These are phyloP conservation scores for Rhyacophila brunnea DNA, from an alignment of 1,140 invertebrate species.

Conservation along the genomic window DNA sequence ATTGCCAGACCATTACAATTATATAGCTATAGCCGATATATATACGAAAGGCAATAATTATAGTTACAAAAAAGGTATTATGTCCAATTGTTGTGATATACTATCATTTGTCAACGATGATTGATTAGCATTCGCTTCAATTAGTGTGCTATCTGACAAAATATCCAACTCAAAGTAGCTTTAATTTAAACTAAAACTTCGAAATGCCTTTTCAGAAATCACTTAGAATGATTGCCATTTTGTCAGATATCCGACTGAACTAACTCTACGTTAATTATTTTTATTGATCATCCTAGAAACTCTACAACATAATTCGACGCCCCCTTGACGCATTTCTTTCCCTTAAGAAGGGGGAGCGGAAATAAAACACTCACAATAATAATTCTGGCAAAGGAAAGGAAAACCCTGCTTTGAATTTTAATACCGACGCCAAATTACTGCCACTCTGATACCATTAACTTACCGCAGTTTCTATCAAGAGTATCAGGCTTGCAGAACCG, in stretches of 20 bases:
- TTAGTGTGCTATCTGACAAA: too few relatives aligned
- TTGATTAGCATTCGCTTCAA: too few relatives aligned
- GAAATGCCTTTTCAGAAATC: background rate
- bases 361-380: constrained; percentile 24
- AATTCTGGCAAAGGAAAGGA: constrained; percentile 3
- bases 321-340: background rate
- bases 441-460: constrained; percentile 27
- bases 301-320: too few relatives aligned
- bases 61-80: too few relatives aligned
- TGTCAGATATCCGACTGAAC: background rate
- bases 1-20: too few relatives aligned
- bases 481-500: constrained; percentile 3
- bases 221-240: constrained; percentile 9
- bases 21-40: too few relatives aligned
- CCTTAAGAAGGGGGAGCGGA: constrained; percentile 4
- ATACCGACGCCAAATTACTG: constrained; percentile 30
- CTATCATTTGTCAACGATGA: too few relatives aligned
- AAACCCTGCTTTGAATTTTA: constrained; percentile 34
- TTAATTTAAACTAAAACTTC: too few relatives aligned
- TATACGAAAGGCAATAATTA: too few relatives aligned
- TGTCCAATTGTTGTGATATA: too few relatives aligned
- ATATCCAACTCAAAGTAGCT: too few relatives aligned
- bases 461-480: background rate
- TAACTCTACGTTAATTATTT: background rate
- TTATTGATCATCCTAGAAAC: too few relatives aligned